Evolutionary conservation across 2,797 vertebrate genomes (phyloP), one percentile per base, ranked within the genome.

Genomic region (Discoglossus pictus): DNA sequence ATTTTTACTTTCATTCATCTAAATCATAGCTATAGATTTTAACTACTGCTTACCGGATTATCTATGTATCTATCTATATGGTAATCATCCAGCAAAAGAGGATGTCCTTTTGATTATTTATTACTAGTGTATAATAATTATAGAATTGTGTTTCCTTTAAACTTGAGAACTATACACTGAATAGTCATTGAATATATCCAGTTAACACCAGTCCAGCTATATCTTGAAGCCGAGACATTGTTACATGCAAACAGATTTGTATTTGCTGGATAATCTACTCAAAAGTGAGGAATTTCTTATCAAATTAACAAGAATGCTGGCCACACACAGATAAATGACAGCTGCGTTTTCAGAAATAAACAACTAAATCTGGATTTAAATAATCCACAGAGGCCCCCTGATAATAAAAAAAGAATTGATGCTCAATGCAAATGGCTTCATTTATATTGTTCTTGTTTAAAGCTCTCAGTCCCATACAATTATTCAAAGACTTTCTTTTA

Each of bases 271-370:
- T 70, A 56, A 70, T 70, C 50, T 31, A 48, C 42, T 62, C 51
- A 42, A 63, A 34, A 50, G 51, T 35, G 34, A n/a, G 60, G 24
- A 43, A 56, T 56, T 56, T 70, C 76, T 79, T 47, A 46, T 77
- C 74, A 76, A 76, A 21, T 63, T 76, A 43, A 71, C 75, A 78
- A 79, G 71, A 15, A 65, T 70, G 73, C 82, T 82, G 78, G 78
- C 78, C 65, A 76, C 54, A 60, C 71, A 63, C 8, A 76, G 70
- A 78, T 80, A 80, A 82, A 78, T 44, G 78, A 80, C 84, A 86
- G 77, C 82, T 83, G 85, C 79, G 81, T 81, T 75, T 76, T 75
- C 83, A 77, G 76, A 77, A 88, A 84, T 84, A 83, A 86, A 86
- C 83, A 83, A 79, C 77, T 82, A 87, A 82, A 84, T 85, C 82